Base-by-base conservation (phyloP, 2,113 vertebrate species). In the Poicephalus gulielmi region DNA sequence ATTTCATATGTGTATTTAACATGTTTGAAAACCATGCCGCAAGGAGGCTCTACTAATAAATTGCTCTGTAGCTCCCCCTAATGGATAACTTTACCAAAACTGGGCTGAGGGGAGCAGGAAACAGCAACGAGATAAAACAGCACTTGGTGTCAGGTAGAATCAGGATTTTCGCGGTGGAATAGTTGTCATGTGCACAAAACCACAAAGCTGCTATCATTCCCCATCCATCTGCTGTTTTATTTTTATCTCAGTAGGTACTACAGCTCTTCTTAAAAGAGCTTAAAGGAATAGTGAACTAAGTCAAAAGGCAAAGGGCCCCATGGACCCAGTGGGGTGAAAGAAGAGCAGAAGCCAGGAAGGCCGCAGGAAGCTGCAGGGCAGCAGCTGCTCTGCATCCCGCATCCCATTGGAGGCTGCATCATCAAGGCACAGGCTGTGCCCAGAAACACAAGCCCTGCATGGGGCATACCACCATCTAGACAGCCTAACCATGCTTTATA, bases 31-130 rank as follows among this genome's bases (percentile, higher is more conserved):
- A 7, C 7, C 0, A 14, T 2, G 33, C 24, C 50, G 31, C 52
- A 35, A 52, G 43, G 50, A 33, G 2, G 14, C 57, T 22, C 17
- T 11, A 25, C 69, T 69, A 20, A 95, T 88, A 92, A 88, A 59
- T 96, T 95, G 92, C 92, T 96, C 76, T 95, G 83, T 7, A 57
- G 92, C 96, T 92, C 96, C 96, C 96, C 91, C 96, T 95, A 41
- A 79, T 39, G 95, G 89, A 19, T 14, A 68, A 55, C 52, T 28
- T 57, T 1, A 53, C 19, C 66, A 43, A 64, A 57, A 28, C 9
- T 4, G 11, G 5, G 63, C 9, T 87, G 17, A 15, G 17, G 46
- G 43, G 2, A 67, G 66, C 49, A 9, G 62, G 1, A 6, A 78
- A 68, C 4, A 3, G 4, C 6, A 17, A 28, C 0, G 24, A 25